Percentiles rank a stretch among this genome's conserved stretches.
Conservation (phyloP, 1,140 invertebrate species). For the Diploscapter pachys region DNA sequence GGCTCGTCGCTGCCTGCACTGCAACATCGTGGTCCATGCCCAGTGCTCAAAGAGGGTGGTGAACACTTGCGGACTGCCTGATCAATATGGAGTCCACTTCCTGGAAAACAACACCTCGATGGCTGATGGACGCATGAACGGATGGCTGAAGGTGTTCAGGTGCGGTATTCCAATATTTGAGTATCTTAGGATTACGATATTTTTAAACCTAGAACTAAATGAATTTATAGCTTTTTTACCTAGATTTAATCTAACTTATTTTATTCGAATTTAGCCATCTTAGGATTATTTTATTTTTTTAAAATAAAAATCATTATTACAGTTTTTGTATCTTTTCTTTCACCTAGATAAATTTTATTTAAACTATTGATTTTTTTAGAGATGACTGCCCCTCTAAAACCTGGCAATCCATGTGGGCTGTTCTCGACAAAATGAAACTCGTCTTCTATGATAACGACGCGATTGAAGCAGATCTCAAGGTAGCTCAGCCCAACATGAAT, state of each 20-base stretch:
- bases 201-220: too few species aligned
- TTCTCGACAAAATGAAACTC: conserved; percentile 21
- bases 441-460: conserved; percentile 26
- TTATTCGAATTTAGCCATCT: conserved; percentile 8
- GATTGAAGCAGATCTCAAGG: conserved; percentile 10
- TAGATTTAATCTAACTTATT: background rate
- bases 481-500: too few species aligned
- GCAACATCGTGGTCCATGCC: conserved; percentile 20
- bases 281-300: too few species aligned
- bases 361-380: too few species aligned
- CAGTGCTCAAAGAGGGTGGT: conserved; percentile 21
- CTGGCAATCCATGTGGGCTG: conserved; percentile 25
- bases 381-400: conserved; percentile 1
- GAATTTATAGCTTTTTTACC: too few species aligned
- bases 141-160: conserved; percentile 28
- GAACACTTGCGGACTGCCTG: conserved; percentile 33
- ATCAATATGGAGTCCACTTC: conserved; percentile 21
- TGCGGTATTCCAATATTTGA: conserved; percentile 9
- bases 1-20: conserved; percentile 9
- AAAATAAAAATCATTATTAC: too few species aligned
- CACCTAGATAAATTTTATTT: too few species aligned
- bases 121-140: conserved; percentile 30
- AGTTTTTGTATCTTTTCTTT: too few species aligned
- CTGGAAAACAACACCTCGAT: conserved; percentile 18
- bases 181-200: too few species aligned